These are phyloP conservation scores for Cygnus atratus DNA, from an alignment of 2,113 vertebrate species.

Conservation along the genomic window DNA sequence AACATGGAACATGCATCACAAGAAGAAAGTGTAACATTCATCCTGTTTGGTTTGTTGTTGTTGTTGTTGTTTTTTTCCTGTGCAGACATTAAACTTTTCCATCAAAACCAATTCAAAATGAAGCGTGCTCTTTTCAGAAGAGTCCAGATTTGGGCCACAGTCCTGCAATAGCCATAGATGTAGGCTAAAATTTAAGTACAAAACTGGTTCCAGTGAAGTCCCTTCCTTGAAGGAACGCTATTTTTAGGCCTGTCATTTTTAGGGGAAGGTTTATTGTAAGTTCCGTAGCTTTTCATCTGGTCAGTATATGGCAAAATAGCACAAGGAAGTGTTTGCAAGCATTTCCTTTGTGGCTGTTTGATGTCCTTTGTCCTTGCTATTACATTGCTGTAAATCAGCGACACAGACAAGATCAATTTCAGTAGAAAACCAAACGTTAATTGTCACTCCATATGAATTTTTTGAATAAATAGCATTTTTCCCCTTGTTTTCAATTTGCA, in stretches of 20 bases:
- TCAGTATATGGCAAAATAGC: neutral
- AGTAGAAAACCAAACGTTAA: neutral
- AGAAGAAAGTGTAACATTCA: fast-evolving
- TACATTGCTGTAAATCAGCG: neutral
- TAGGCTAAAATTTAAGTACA: neutral
- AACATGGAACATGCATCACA: fast-evolving
- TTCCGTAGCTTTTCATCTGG: neutral
- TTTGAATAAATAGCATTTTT: neutral
- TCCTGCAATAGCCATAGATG: neutral
- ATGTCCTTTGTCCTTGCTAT: neutral
- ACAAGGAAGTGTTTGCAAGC: neutral
- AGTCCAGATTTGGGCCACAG: neutral
- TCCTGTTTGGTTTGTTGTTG: neutral
- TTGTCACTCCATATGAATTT: neutral
- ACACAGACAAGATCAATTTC: neutral
- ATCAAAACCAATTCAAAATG: neutral
- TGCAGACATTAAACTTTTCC: neutral
- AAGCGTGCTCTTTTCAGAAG: neutral
- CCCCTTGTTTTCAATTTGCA: conserved; percentile 59
- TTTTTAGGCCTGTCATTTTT: neutral
- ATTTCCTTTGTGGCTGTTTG: neutral
- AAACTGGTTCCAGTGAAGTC: neutral
- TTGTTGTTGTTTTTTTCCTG: neutral
- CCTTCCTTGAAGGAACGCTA: neutral
- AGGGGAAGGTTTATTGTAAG: neutral